phyloP scores from a whole-genome alignment of 2,113 vertebrate genomes.

The Gymnocephalus cernua region DNA sequence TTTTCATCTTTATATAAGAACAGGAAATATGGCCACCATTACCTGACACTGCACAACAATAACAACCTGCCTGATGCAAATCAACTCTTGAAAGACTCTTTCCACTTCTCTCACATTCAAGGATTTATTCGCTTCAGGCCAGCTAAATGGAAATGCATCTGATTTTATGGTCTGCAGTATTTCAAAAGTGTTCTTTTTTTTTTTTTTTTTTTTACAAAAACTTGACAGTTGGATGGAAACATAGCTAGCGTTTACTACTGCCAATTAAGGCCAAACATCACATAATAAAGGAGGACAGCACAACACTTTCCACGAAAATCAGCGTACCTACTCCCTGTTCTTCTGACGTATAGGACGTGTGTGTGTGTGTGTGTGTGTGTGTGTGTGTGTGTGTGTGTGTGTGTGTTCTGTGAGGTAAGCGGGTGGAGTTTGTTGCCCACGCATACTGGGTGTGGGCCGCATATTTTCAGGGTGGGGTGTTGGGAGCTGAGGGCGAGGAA shows the following conservation, averaged over 20 bases:
- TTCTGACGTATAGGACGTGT: constrained; percentile 28
- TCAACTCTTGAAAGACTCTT: constrained; percentile 24
- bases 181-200: constrained; percentile 5
- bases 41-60: constrained; percentile 20
- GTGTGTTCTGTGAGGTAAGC: constrained; percentile 64
- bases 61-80: constrained; percentile 5
- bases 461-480: constrained; percentile 63
- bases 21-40: neutral
- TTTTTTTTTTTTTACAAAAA: neutral
- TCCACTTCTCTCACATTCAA: constrained; percentile 11
- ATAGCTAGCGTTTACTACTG: constrained; percentile 12
- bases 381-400: constrained; percentile 26
- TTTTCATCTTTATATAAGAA: neutral
- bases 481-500: constrained; percentile 21
- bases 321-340: constrained; percentile 47
- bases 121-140: constrained; percentile 29
- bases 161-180: constrained; percentile 31
- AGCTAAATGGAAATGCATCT: constrained; percentile 26
- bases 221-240: constrained; percentile 49
- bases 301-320: constrained; percentile 66
- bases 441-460: constrained; percentile 64
- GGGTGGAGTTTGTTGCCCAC: constrained; percentile 65
- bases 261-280: constrained; percentile 47
- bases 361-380: neutral
- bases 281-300: constrained; percentile 42